Conservation (phyloP, 92 coral and sea anemone genomes). For the Palythoa grandis region DNA sequence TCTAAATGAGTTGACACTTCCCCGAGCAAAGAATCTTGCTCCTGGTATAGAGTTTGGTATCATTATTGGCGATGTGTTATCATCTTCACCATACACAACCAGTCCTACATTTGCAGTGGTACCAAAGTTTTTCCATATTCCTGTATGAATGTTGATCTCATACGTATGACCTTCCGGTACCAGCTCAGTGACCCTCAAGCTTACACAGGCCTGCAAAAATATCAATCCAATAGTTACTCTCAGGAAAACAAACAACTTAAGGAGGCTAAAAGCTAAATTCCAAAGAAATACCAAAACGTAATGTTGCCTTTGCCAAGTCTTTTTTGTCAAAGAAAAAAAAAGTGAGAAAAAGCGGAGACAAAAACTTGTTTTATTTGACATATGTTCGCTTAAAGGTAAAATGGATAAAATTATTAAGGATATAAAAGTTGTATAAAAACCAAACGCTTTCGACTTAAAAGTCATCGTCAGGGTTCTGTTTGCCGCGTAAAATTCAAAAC, state of each 20-base stretch:
- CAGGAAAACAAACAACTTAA: not conserved
- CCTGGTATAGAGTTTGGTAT: slow-evolving; percentile 56
- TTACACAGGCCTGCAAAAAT: slow-evolving; percentile 11
- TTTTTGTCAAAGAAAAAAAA: not conserved
- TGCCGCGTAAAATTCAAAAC: too few species aligned
- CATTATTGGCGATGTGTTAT: slow-evolving; percentile 57
- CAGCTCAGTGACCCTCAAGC: not conserved
- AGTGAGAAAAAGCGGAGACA: not conserved
- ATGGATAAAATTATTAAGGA: too few species aligned
- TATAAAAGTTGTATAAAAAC: too few species aligned
- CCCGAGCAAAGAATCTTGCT: slow-evolving; percentile 71
- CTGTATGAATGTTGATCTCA: slow-evolving; percentile 72
- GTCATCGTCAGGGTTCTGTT: too few species aligned
- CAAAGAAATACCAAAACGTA: too few species aligned
- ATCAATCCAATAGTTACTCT: not conserved
- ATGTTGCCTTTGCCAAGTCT: not conserved
- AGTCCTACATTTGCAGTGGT: slow-evolving; percentile 87
- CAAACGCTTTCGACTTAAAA: too few species aligned
- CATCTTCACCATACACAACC: slow-evolving; percentile 78
- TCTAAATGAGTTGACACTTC: slow-evolving; percentile 76
- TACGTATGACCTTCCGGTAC: slow-evolving; percentile 48
- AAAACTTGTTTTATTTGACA: too few species aligned
- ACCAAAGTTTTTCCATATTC: slow-evolving; percentile 84
- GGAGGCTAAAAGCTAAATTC: too few species aligned
- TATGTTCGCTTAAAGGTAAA: too few species aligned